Evolutionary conservation across 2,113 vertebrate genomes (phyloP), one percentile per base, ranked within the genome.

Genomic region (Himantopus leucocephalus): DNA sequence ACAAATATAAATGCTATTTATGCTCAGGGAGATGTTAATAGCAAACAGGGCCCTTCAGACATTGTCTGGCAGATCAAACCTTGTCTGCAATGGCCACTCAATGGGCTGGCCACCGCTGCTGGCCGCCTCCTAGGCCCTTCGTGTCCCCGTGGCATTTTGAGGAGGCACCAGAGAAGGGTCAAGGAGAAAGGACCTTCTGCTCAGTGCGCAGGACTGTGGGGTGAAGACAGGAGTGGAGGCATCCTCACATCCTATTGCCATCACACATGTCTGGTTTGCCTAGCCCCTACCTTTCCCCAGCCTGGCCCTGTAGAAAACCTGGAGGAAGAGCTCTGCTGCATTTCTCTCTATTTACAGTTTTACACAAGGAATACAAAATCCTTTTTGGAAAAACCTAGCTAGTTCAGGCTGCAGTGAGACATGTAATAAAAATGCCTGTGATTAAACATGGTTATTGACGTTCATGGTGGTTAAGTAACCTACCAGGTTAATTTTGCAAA

Each of bases 401-500:
- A 95, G 59, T 55, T 90, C 81, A 92, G 53, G 94, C 81, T 88
- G 95, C 78, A 83, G 62, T 94, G 91, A 95, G 80, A 92, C 88
- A 86, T 34, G 64, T 81, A 95, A 75, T 91, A 97, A 96, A 90
- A 97, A 97, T 23, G 68, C 50, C 90, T 95, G 24, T 39, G 82
- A 94, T 97, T 78, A 96, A 97, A 96, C 93, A 94, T 72, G 74
- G 56, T 96, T 97, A 94, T 77, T 81, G 75, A 89, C 6, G 35
- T 87, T 78, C 88, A 52, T 52, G 74, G 92, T 93, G 95, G 95
- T 78, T 71, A 79, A 91, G 66, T 86, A 96, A 86, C 74, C 90
- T 76, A 94, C 78, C 16, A 88, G 76, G 35, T 90, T 96, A 58
- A 55, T 80, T 84, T 53, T 81, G 73, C 63, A 79, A 90, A 67